Percentiles rank a stretch among this genome's conserved stretches.
Evolutionary conservation across 2,797 vertebrate species (phyloP).

Genomic region (Eulemur coronatus): DNA sequence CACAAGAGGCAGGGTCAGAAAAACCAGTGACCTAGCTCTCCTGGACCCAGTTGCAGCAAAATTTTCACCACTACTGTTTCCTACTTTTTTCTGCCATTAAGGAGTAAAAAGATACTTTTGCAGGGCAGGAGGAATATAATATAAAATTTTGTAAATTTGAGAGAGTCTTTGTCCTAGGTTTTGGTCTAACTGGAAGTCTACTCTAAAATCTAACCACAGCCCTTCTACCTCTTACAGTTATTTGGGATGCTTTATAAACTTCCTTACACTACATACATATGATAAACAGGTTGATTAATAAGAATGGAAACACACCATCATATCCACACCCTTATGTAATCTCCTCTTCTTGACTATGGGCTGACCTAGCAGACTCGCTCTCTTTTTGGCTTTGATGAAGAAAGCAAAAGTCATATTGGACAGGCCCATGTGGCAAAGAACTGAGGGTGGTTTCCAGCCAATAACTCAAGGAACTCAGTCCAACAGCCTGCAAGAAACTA

Average conservation of each 20-base stretch:
- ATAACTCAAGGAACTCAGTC: background rate
- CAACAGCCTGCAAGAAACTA: background rate
- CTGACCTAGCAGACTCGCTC: background rate
- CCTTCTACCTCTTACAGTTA: background rate
- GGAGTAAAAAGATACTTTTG: background rate
- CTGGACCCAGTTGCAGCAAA: background rate
- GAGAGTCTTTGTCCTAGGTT: background rate
- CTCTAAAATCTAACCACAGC: background rate
- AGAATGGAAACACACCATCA: background rate
- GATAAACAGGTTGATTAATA: background rate
- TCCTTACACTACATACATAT: background rate
- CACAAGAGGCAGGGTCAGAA: background rate
- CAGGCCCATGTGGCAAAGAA: background rate
- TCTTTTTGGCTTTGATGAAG: background rate
- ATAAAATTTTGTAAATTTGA: background rate
- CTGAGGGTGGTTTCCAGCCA: background rate
- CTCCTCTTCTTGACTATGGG: background rate
- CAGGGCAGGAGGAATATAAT: background rate
- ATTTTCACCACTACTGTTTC: background rate
- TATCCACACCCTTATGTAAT: background rate
- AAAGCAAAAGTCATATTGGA: background rate
- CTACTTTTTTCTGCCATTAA: background rate
- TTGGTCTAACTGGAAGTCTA: background rate
- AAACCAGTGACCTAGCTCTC: background rate
- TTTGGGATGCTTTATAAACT: background rate